Percentiles rank a stretch among this genome's conserved stretches.
These are phyloP conservation scores for Noctua comes DNA, from an alignment of 2,888 invertebrate genomes.

Conservation along the genomic window DNA sequence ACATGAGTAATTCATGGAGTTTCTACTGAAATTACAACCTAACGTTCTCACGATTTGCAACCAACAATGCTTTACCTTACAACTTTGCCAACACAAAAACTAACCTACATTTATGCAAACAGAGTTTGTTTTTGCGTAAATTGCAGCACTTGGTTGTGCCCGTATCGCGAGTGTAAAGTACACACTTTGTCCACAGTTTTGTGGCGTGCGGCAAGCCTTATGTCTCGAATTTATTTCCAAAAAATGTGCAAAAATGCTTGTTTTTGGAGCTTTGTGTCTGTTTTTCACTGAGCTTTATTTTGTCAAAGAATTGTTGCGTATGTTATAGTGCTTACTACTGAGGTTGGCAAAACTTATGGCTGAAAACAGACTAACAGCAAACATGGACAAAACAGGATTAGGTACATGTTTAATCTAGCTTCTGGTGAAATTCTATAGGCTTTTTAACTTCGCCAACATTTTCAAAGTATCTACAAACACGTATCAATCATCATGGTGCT, in stretches of 20 bases:
- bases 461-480: neutral
- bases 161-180: slow-evolving; percentile 30
- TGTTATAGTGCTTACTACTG: neutral
- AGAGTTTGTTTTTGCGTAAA: slow-evolving; percentile 9
- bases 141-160: slow-evolving; percentile 10
- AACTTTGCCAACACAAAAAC: slow-evolving; percentile 33
- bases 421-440: neutral
- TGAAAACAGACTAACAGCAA: neutral
- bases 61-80: slow-evolving; percentile 27
- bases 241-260: slow-evolving; percentile 26
- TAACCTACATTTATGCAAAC: neutral
- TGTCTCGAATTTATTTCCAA: slow-evolving; percentile 12
- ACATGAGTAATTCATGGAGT: slow-evolving; percentile 58
- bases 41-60: slow-evolving; percentile 41
- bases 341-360: neutral
- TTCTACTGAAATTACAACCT: slow-evolving; percentile 56
- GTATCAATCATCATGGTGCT: too few species aligned
- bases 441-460: neutral
- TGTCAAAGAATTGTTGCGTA: slow-evolving; percentile 2
- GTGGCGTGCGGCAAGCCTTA: slow-evolving; percentile 49
- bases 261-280: slow-evolving; percentile 15
- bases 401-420: neutral
- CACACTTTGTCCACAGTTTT: slow-evolving; percentile 58
- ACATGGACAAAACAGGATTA: neutral
- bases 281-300: slow-evolving; percentile 20